A percentile compares a stretch with the other conserved stretches of the same genome.
Evolutionary conservation across 2,888 invertebrate genomes (phyloP).

Genomic region (Nesidiocoris tenuis): DNA sequence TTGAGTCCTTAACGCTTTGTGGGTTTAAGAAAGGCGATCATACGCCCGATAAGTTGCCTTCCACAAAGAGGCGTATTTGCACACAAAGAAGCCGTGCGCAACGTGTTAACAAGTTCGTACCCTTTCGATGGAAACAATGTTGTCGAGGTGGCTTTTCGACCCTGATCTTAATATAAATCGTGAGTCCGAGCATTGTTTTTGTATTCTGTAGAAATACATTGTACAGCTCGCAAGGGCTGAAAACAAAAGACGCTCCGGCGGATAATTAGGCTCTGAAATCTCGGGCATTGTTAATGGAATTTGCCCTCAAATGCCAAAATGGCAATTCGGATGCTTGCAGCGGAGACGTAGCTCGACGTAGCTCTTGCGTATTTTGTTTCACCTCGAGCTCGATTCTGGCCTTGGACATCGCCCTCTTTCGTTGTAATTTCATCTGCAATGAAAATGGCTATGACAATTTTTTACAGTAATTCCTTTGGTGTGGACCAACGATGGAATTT

Average conservation of each 20-base stretch:
- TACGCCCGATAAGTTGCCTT: neutral
- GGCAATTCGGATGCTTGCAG: neutral
- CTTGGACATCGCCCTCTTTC: too few species aligned
- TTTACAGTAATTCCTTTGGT: too few species aligned
- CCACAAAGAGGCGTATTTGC: neutral
- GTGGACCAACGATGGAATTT: too few species aligned
- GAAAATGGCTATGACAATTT: too few species aligned
- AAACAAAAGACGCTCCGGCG: neutral
- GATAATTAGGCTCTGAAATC: neutral
- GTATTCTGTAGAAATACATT: neutral
- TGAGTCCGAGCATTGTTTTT: slow-evolving; percentile 1
- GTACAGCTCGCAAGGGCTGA: neutral
- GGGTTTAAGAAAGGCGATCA: neutral
- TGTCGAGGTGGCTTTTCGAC: neutral
- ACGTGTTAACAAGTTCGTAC: slow-evolving; percentile 1
- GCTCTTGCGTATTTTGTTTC: too few species aligned
- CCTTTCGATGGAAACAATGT: slow-evolving; percentile 6
- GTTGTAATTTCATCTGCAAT: too few species aligned
- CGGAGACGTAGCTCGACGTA: too few species aligned
- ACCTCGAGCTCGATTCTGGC: too few species aligned
- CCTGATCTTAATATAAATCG: slow-evolving; percentile 17
- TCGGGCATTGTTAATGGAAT: neutral
- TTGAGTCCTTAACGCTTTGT: neutral
- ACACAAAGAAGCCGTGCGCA: neutral
- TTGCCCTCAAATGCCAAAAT: neutral